These are phyloP conservation scores for Tapirus terrestris DNA, from an alignment of 2,113 vertebrate genomes.

Conservation along the genomic window DNA sequence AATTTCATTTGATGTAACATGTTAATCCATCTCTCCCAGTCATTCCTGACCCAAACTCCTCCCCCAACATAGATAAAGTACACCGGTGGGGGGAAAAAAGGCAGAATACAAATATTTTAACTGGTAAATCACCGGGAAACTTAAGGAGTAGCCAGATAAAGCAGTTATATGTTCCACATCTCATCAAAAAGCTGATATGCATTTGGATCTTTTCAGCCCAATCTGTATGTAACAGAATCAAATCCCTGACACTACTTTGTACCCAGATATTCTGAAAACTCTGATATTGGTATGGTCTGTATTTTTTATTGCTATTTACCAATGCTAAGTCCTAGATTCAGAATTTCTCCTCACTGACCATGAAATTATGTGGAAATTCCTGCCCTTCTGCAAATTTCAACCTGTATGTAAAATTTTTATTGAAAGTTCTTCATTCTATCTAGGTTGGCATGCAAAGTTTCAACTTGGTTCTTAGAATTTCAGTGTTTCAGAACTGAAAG, in stretches of 20 bases:
- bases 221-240: background rate
- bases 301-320: background rate
- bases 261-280: slow-evolving; percentile 9
- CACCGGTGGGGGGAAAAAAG: fast-evolving
- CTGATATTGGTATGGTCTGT: background rate
- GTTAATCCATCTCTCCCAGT: background rate
- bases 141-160: background rate
- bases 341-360: slow-evolving; percentile 22
- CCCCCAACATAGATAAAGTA: background rate
- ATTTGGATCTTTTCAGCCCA: background rate
- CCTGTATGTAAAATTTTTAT: slow-evolving; percentile 1
- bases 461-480: background rate
- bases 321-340: background rate
- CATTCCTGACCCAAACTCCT: background rate
- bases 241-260: background rate
- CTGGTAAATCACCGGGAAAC: slow-evolving; percentile 12
- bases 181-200: background rate
- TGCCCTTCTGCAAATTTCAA: background rate
- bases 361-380: background rate
- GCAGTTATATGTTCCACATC: background rate
- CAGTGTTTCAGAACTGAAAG: slow-evolving; percentile 16
- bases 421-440: background rate
- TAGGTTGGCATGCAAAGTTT: slow-evolving; percentile 35
- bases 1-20: background rate
- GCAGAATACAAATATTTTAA: background rate